Evolutionary conservation across 1,140 invertebrate species (phyloP), one percentile per base, ranked within the genome.

Genomic region (Acromyrmex heyeri): DNA sequence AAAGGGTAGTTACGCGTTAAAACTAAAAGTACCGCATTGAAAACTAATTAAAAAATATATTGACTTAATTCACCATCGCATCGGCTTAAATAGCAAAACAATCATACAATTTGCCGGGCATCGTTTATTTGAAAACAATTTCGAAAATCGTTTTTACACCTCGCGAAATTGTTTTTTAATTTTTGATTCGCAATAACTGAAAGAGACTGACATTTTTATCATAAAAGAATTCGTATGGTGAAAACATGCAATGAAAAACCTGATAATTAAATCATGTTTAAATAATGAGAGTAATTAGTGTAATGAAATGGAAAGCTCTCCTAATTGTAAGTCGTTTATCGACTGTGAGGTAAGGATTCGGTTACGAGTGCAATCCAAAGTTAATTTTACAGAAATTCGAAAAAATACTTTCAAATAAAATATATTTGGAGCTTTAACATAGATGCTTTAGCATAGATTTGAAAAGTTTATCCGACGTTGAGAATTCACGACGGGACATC

Each of bases 31-130:
- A 87, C 78, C 85, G 69, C 69, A 65, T 27, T 67, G 27, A 75
- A 62, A 89, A 87, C 27, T 48, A 59, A 72, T 69, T 78, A 87
- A 90, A 88, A 89, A 75, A 55, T 69, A 77, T 64, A 72, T 18
- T 7, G 24, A 0, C 34, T 57, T 59, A 59, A 38, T 34, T 2
- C 16, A 75, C n/a, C 24, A 48, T 24, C 61, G n/a, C 24, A 48
- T 24, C 76, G n/a, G 14, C 1, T 64, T 59, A 61, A 73, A 73
- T 1, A 61, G 30, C 34, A 16, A 24, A 27, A 50, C 34, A 44
- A 57, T 44, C 34, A 16, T 10, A 6, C 34, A 70, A 70, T 81
- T 69, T 12, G 8, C 7, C 14, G 48, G 5, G 44, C 34, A 16
- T n/a, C 18, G 27, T 73, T 62, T 57, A 59, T 57, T 55, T 16